Base-by-base conservation (phyloP, 2,113 vertebrate genomes). In the Origma solitaria region DNA sequence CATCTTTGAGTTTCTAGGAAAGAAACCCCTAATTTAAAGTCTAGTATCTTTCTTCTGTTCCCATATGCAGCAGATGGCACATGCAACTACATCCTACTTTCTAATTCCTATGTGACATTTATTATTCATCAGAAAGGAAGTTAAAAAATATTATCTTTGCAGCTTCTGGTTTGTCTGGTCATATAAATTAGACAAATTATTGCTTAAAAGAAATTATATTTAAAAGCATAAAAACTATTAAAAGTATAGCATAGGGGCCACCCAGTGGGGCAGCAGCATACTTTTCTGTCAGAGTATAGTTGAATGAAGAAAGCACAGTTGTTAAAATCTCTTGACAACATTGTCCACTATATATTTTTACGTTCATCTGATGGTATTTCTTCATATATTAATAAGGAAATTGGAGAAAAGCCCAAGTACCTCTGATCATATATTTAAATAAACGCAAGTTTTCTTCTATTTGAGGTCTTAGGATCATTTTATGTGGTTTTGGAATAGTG, bases 71-170 rank as follows among this genome's bases (percentile, higher is more conserved):
- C 98, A 98, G 98, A 98, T 98, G 97, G 97, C 91, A 90, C 79
- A 93, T 73, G 82, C 37, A 53, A 95, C 96, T 93, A 88, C 96
- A 96, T 98, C 97, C 97, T 97, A 97, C 96, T 95, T 97, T 95
- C 65, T 87, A 97, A 98, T 98, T 98, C 98, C 97, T 98, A 96
- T 83, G 97, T 97, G 97, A 94, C 97, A 98, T 98, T 98, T 98
- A 98, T 98, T 98, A 98, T 98, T 98, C 97, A 98, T 98, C 96
- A 97, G 97, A 97, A 98, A 98, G 96, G 96, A 98, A 98, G 96
- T 96, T 90, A 89, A 95, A 96, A 97, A 97, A 97, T 94, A 96
- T 95, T 97, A 95, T 97, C 90, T 97, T 96, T 97, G 91, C 88
- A 97, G 90, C 81, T 97, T 92, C 89, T 97, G 65, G 53, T 95